Conservation (phyloP, 2,113 vertebrate species). For the Odocoileus virginianus region DNA sequence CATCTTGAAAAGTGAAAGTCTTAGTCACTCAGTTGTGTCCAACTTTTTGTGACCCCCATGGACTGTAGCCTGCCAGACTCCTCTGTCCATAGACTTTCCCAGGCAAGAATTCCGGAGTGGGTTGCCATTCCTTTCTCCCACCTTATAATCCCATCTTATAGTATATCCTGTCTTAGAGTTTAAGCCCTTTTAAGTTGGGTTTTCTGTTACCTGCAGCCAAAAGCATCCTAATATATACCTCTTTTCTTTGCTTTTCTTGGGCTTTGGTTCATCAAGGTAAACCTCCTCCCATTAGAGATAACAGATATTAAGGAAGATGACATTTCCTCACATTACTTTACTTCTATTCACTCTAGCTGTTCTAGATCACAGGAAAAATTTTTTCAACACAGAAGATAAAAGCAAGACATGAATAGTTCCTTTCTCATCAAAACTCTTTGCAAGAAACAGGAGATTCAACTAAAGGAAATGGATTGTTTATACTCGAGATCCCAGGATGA, state of each 20-base stretch:
- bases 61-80: neutral
- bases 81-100: neutral
- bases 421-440: neutral
- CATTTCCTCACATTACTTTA: neutral
- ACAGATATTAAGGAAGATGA: neutral
- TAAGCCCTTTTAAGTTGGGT: neutral
- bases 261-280: neutral
- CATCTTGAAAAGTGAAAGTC: neutral
- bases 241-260: neutral
- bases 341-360: neutral
- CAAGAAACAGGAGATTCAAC: neutral
- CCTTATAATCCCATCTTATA: neutral
- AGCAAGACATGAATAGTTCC: neutral
- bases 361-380: neutral
- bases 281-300: neutral
- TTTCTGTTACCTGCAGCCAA: neutral
- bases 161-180: neutral
- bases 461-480: neutral
- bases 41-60: too few relatives aligned
- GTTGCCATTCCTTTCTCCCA: neutral
- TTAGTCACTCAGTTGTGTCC: neutral
- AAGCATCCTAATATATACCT: neutral
- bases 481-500: neutral
- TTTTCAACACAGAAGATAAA: neutral
- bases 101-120: neutral